Conservation (phyloP, 2,797 vertebrate genomes). For the Bryconaethiops microstoma region DNA sequence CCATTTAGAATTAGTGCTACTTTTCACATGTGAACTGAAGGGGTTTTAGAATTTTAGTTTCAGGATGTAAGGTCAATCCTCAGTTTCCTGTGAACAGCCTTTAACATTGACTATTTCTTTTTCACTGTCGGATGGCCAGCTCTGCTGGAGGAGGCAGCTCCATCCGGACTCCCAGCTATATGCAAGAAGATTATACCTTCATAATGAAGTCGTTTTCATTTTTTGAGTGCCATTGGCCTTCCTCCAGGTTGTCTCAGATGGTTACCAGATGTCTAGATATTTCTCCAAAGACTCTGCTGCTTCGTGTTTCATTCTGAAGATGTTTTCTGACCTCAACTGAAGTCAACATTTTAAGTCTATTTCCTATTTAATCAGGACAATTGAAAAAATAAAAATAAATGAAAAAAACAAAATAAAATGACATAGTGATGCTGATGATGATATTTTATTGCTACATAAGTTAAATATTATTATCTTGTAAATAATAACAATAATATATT, state of each 20-base stretch:
- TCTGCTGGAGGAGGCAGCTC: background rate
- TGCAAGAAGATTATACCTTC: slow-evolving; percentile 64
- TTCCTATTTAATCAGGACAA: too few species aligned
- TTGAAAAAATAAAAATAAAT: too few species aligned
- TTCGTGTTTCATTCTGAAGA: slow-evolving; percentile 51
- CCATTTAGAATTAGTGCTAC: background rate
- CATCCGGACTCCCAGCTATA: slow-evolving; percentile 38
- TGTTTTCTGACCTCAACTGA: background rate
- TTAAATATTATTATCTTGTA: too few species aligned
- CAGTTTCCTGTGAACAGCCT: slow-evolving; percentile 34
- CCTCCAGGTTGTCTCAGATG: slow-evolving; percentile 75
- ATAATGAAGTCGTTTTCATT: slow-evolving; percentile 76
- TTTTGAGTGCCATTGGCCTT: slow-evolving; percentile 66
- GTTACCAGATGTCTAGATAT: slow-evolving; percentile 75
- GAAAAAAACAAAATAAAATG: too few species aligned
- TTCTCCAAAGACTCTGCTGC: slow-evolving; percentile 69
- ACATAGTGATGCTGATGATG: too few species aligned
- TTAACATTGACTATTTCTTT: background rate
- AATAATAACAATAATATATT: too few species aligned
- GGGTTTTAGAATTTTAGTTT: slow-evolving; percentile 41
- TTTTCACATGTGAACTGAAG: slow-evolving; percentile 28
- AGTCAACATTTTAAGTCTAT: background rate
- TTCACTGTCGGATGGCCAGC: background rate
- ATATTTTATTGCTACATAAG: too few species aligned
- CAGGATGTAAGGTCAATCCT: slow-evolving; percentile 27